Conservation (phyloP, 2,113 vertebrate species). For the Hippopotamus amphibius region DNA sequence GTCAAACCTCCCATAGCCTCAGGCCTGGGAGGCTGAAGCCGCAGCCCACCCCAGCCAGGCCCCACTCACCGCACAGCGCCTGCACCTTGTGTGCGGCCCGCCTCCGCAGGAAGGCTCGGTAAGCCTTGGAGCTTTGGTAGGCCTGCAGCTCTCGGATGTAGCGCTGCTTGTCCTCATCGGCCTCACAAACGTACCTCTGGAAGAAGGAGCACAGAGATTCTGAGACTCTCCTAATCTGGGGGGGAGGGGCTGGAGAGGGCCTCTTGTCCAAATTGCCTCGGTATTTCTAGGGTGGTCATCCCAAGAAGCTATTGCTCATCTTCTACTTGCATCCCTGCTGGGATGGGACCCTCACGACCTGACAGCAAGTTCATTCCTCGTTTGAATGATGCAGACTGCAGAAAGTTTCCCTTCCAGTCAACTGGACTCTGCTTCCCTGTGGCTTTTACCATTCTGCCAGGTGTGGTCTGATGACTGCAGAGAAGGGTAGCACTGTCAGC, state of each 20-base stretch:
- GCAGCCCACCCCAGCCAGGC: fast-evolving
- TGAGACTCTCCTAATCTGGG: not conserved
- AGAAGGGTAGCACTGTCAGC: not conserved
- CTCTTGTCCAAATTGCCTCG: not conserved
- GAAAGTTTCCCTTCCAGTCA: not conserved
- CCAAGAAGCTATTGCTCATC: not conserved
- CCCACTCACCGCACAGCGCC: not conserved
- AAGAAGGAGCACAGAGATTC: not conserved
- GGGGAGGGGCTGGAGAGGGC: no score
- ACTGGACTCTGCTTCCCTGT: not conserved
- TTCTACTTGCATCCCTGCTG: not conserved
- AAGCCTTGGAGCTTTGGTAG: constrained; percentile 45
- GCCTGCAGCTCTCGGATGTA: constrained; percentile 52
- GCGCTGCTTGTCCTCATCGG: constrained; percentile 30
- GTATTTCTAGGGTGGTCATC: not conserved
- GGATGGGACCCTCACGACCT: not conserved
- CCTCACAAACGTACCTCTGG: constrained; percentile 58
- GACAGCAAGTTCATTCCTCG: not conserved
- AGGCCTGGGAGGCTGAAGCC: fast-evolving
- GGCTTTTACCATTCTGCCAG: not conserved
- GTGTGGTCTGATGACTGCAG: not conserved
- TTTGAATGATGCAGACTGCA: not conserved
- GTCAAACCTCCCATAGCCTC: fast-evolving
- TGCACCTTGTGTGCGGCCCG: not conserved
- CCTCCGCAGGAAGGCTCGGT: constrained; percentile 64